Evolutionary conservation across 2,888 invertebrate genomes (phyloP).

Genomic region (Polydrusus tereticollis): DNA sequence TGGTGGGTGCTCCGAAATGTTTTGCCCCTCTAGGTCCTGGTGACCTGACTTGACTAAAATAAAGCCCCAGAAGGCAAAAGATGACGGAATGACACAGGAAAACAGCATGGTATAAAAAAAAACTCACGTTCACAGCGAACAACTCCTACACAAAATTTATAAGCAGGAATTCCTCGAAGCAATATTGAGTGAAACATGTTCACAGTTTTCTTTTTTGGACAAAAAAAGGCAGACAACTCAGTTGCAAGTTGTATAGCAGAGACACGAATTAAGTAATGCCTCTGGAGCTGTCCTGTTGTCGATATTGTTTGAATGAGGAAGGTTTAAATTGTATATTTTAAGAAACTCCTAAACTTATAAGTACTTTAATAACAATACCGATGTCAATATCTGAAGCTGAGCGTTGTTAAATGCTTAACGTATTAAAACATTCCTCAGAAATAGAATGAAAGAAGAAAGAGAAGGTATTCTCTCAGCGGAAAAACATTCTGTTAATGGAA

Average conservation of each 20-base stretch:
- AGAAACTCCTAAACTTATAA: constrained; percentile 16
- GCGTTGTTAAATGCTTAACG: constrained; percentile 5
- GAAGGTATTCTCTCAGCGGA: constrained; percentile 4
- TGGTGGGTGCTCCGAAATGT: no score
- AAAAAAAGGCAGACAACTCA: no score
- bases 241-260: constrained; percentile 8
- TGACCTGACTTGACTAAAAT: no score
- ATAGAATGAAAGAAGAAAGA: neutral
- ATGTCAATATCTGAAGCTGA: constrained; percentile 15
- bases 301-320: constrained; percentile 4
- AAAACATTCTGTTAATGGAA: constrained; percentile 9
- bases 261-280: constrained; percentile 7
- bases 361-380: constrained; percentile 11
- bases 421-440: constrained; percentile 10
- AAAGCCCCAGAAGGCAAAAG: no score
- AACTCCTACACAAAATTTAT: no score
- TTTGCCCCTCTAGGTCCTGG: no score
- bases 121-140: no score
- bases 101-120: no score
- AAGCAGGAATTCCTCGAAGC: no score
- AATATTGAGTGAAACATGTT: no score
- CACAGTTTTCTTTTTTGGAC: no score
- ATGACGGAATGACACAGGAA: no score
- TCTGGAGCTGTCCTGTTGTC: neutral
- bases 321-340: constrained; percentile 20